Evolutionary conservation across 2,888 invertebrate genomes (phyloP), one percentile per base, ranked within the genome.

Genomic region (Rutpela maculata): DNA sequence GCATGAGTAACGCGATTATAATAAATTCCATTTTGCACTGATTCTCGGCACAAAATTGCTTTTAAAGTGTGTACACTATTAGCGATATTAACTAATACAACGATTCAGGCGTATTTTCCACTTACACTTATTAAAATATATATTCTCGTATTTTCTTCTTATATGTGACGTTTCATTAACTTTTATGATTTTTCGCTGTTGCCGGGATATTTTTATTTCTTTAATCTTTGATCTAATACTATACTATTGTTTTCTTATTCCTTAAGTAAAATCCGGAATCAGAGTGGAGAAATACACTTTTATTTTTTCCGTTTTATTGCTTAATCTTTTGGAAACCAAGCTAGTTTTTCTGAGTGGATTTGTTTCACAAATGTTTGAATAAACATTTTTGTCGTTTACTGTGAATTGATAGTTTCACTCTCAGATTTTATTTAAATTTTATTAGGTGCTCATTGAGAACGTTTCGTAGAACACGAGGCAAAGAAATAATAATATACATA

Each of bases 211-310:
- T 67, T 67, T 67, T 56, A 67, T 67, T 55, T 15, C 67, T 67
- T 26, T 67, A 67, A 55, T 67, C 67, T 67, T 26, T 67, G 67
- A 67, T 56, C 55, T 55, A 56, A 55, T 56, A 67, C 67, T 55
- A 55, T 67, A 26, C 50, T 67, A 67, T 67, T 67, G 67, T 50
- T 67, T 67, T 67, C 67, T 55, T 67, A 67, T 55, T 19, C 67
- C 26, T 55, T 55, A 26, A 67, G 56, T 55, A 56, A 67, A 67
- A 55, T 10, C 22, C 12, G 22, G 22, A 26, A 26, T 55, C 55
- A 56, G 55, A 26, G 19, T 19, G n/a, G 55, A 55, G 56, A 22
- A 10, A 55, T n/a, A 26, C 17, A 19, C 12, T 65, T 12, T 55
- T 55, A 55, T 18, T 67, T 67, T 65, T 55, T 26, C 67, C 50